Evolutionary conservation across 1,140 invertebrate genomes (phyloP), one percentile per base, ranked within the genome.

Genomic region (Magallana gigas): DNA sequence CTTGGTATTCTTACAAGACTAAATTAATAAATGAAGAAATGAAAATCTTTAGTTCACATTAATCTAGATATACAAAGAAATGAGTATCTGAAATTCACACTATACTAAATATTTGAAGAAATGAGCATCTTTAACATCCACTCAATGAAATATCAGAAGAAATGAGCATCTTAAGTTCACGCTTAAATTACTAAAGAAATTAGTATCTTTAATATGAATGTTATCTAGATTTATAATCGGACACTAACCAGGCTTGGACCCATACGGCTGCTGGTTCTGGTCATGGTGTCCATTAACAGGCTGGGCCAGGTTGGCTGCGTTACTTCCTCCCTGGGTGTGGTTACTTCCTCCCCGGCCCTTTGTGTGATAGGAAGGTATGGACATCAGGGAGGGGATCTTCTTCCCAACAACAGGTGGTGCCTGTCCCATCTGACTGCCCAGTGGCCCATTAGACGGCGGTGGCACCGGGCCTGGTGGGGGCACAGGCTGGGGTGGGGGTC

Each of bases 341-440:
- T 12, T 56, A 60, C 29, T 59, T 29, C 29, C 5, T 36, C 7
- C 36, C 36, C 18, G 12, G 8, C 48, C 48, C 48, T 68, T 18
- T 18, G 58, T 57, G 23, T 81, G 60, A 56, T 68, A 68, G 14
- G 62, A 83, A 18, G 59, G 81, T 76, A 84, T 84, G 9, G 64
- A 84, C 85, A 85, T 85, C 14, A 85, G 85, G 5, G 85, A 85
- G 23, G 85, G 85, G 29, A 85, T 85, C 58, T 88, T 81, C 16
- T 36, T 81, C 68, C 87, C 87, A 48, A 68, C 87, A 48, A 68
- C 80, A 83, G 29, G 71, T 23, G 71, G 59, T 16, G 84, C 56
- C n/a, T 68, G 86, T 64, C 81, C 81, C n/a, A 87, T 57, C 56
- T 83, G 64, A 48, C 23, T 56, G 8, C 64, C 80, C 8, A 83